These are phyloP conservation scores for Chesias legatella DNA, from an alignment of 2,888 invertebrate species.

Conservation along the genomic window DNA sequence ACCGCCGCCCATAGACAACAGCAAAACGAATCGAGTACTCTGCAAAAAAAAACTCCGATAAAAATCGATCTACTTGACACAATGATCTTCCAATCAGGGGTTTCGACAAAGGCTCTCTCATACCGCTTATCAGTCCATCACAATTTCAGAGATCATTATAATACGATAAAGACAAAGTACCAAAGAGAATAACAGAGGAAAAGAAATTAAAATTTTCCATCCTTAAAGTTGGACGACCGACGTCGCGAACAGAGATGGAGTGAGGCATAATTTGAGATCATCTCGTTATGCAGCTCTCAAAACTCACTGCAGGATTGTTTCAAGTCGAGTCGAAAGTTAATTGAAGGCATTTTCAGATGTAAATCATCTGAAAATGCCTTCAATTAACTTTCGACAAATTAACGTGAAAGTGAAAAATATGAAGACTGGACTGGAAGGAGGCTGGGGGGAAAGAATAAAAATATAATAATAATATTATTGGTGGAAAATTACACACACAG, in stretches of 20 bases:
- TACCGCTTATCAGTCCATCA: conserved; percentile 22
- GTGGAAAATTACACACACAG: too few relatives aligned
- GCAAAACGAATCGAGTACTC: too few relatives aligned
- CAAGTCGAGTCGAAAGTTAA: conserved; percentile 61
- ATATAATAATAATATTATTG: too few relatives aligned
- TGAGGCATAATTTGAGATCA: conserved; percentile 44
- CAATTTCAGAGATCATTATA: conserved; percentile 25
- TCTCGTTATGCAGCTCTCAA: conserved; percentile 47
- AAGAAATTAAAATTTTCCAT: conserved; percentile 35
- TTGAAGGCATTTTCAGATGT: conserved; percentile 64
- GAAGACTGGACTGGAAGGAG: conserved; percentile 45
- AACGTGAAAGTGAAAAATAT: conserved; percentile 64
- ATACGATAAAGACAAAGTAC: conserved; percentile 23
- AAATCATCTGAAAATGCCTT: conserved; percentile 59
- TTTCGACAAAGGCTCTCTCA: conserved; percentile 18
- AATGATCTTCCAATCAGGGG: conserved; percentile 10
- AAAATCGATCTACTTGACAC: conserved; percentile 1
- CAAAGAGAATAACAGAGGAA: conserved; percentile 20
- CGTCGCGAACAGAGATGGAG: conserved; percentile 35
- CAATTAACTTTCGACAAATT: conserved; percentile 71
- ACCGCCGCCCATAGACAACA: too few relatives aligned
- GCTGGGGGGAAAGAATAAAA: conserved; percentile 48
- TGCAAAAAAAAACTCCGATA: too few relatives aligned
- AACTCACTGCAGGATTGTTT: conserved; percentile 44
- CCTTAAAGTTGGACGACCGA: conserved; percentile 25